Evolutionary conservation across 2,797 vertebrate species (phyloP).

Genomic region (Coccyzus lansbergi): DNA sequence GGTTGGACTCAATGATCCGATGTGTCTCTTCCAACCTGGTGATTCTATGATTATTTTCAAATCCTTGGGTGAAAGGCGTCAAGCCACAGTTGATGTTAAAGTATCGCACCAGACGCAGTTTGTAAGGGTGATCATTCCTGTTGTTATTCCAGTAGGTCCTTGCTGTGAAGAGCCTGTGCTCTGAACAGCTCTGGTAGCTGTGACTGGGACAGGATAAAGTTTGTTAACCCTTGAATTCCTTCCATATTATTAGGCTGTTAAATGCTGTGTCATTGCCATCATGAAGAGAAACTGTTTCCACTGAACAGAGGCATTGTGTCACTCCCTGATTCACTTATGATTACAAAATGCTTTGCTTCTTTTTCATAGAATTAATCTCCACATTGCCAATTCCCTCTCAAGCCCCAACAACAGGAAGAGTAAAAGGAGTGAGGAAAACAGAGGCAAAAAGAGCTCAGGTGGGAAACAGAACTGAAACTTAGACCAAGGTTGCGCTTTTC

Average conservation of each 20-base stretch:
- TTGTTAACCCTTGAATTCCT: too few relatives aligned
- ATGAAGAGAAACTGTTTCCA: not conserved
- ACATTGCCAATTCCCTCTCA: not conserved
- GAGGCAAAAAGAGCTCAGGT: not conserved
- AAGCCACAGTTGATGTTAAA: not conserved
- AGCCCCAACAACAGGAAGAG: not conserved
- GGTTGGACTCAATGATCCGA: too few relatives aligned
- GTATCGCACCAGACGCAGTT: not conserved
- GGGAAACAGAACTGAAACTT: not conserved
- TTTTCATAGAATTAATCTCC: not conserved
- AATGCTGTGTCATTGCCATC: fast-evolving
- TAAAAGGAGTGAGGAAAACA: not conserved
- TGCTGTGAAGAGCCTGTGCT: not conserved
- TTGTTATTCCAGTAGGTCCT: not conserved
- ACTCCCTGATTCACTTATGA: too few relatives aligned
- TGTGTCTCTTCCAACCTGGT: too few relatives aligned
- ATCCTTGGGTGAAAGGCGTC: not conserved
- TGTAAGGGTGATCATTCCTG: not conserved
- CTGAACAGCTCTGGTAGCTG: not conserved
- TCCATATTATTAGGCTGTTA: not conserved
- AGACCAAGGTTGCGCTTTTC: not conserved
- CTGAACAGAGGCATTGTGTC: fast-evolving
- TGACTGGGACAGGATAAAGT: not conserved
- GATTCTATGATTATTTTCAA: too few relatives aligned
- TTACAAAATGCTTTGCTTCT: not conserved